Evolutionary conservation across 2,797 vertebrate genomes (phyloP), one percentile per base, ranked within the genome.

Genomic region (Orientallactaga sibirica): DNA sequence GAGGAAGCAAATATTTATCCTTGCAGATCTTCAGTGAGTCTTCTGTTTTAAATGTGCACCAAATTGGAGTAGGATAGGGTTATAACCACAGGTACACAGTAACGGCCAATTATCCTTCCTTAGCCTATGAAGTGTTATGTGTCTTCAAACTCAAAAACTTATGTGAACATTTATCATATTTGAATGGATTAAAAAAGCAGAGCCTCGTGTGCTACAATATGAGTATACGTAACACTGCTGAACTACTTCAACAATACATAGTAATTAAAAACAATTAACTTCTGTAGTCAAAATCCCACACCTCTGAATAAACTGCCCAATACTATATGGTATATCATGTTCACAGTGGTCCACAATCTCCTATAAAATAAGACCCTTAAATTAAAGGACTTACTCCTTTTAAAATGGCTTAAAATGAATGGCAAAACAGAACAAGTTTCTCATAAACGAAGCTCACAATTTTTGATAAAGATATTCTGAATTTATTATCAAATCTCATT

Each of bases 361-460:
- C 4, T 86, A 18, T 20, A 75, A 94, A 55, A 29, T 70, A 58
- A 83, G 8, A 5, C 7, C 29, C 33, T 3, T 73, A 58, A 68
- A 6, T 29, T 11, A n/a, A 83, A 24, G 12, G 20, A 33, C 7
- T 15, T 78, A 29, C 22, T 73, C n/a, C 76, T 75, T 75, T 48
- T 48, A 48, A 48, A 48, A 48, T 48, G 9, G 90, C 91, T 37
- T 94, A 89, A 96, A 93, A 84, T 97, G 91, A 83, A 95, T 96
- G 20, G n/a, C 5, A 68, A 64, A 88, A 29, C 74, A 61, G 70
- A 91, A 64, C 22, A 33, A 33, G 10, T 0, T 25, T 90, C 52
- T 84, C 10, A 82, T 43, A 76, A 48, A 2, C 76, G 25, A 12
- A 93, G 5, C 62, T 92, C 37, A 78, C 3, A 81, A 64, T 81